Percentiles rank a stretch among this genome's conserved stretches.
phyloP scores from a whole-genome alignment of 2,888 invertebrate genomes.

The Anthoptus insignis region DNA sequence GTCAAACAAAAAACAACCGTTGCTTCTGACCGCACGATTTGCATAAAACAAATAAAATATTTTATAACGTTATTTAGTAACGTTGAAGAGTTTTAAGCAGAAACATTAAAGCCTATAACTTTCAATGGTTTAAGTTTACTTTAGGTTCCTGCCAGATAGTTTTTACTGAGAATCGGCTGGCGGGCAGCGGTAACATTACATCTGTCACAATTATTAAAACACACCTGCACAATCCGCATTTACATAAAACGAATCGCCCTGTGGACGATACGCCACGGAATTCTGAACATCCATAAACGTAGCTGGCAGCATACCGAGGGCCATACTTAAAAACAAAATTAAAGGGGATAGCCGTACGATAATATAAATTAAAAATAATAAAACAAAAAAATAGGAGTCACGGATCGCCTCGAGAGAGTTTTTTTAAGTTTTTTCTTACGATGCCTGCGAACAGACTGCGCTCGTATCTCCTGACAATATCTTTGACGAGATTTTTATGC shows the following conservation, averaged over 20 bases:
- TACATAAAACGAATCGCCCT: conserved; percentile 81
- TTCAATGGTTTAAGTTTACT: conserved; percentile 19
- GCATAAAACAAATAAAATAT: conserved; percentile 3
- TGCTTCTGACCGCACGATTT: not conserved
- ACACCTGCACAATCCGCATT: conserved; percentile 68
- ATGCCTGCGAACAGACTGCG: conserved; percentile 80
- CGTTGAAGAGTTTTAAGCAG: conserved; percentile 2
- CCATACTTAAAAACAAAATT: conserved; percentile 87
- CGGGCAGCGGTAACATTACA: conserved; percentile 63
- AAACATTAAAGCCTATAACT: conserved; percentile 16
- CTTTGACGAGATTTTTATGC: conserved; percentile 86
- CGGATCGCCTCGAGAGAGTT: conserved; percentile 85
- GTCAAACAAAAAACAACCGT: not conserved
- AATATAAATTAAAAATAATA: conserved; percentile 87
- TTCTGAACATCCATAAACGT: conserved; percentile 85
- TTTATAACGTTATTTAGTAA: conserved; percentile 13
- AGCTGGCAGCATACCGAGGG: conserved; percentile 84
- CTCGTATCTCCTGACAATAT: conserved; percentile 84
- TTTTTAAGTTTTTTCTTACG: conserved; percentile 76
- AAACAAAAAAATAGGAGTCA: conserved; percentile 86
- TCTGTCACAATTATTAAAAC: conserved; percentile 75
- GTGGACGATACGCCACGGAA: conserved; percentile 79
- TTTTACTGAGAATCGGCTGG: conserved; percentile 43
- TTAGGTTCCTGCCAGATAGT: conserved; percentile 24
- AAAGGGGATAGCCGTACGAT: conserved; percentile 86